Evolutionary conservation across 2,113 vertebrate species (phyloP), one percentile per base, ranked within the genome.

Genomic region (Echinops telfairi): DNA sequence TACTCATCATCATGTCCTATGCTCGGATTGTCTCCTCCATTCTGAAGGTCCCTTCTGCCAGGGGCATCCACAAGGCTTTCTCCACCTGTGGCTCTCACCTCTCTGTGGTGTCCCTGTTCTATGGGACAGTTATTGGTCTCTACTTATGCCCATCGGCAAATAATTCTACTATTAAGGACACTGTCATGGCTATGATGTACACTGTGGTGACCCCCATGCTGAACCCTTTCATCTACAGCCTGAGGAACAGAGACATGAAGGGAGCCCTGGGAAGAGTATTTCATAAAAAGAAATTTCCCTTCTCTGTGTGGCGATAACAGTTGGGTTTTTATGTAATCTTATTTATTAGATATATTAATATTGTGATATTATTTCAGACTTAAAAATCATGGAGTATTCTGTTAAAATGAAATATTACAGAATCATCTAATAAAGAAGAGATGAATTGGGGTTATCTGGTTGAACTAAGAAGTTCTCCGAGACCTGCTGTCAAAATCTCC

Each of bases 1-100:
- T 95, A 2, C 80, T 96, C 25, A 92, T 97, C 11, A 8, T 95
- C 14, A 3, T 33, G 7, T 97, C 96, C n/a, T 97, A 97, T 17
- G 14, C 1, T 6, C 31, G n/a, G n/a, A 71, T 71, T 3, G 6
- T 71, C 16, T n/a, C 68, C 68, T 71, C 31, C 68, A 71, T 71
- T 31, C 68, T 71, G 29, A 71, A 19, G 68, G 68, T 71, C 4
- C 68, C 68, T 71, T 71, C 68, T 71, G 68, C 16, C 68, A 71
- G 68, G 68, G 68, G 68, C 14, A 71, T 71, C 68, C 31, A 16
- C 25, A 71, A 71, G n/a, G 68, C 68, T 71, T 95, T 95, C 53
- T 95, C 94, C 58, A 95, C 92, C 17, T 95, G 94, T 17, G 70
- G 83, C 40, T 96, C 92, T 12, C 96, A 95, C 85, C 71, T 95